Conservation (phyloP, 1,140 invertebrate genomes). For the Drosophila pseudoananassae region DNA sequence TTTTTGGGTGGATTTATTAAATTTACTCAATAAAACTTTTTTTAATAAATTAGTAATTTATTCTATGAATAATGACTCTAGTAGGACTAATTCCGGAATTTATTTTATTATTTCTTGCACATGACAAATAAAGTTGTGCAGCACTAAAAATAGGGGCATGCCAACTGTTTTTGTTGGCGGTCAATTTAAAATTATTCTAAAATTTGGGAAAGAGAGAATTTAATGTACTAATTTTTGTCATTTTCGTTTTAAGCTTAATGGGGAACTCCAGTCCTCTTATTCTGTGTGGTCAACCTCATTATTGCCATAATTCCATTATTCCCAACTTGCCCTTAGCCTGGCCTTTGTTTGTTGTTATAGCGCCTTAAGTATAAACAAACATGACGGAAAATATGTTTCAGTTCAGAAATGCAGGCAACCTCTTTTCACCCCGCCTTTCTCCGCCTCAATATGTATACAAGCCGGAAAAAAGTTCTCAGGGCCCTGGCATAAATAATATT, state of each 20-base stretch:
- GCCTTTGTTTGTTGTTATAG: slow-evolving; percentile 66
- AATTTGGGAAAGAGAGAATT: neutral
- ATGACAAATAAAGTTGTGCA: neutral
- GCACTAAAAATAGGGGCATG: neutral
- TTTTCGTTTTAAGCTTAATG: neutral
- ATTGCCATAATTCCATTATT: slow-evolving; percentile 41
- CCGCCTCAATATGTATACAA: slow-evolving; percentile 49
- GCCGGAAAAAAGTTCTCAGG: slow-evolving; percentile 70
- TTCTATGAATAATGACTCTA: no score
- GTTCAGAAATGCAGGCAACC: slow-evolving; percentile 54
- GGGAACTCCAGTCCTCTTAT: neutral
- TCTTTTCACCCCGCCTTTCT: neutral
- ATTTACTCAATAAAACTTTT: no score
- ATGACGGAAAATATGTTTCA: slow-evolving; percentile 50
- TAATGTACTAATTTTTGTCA: neutral
- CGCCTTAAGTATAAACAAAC: slow-evolving; percentile 73
- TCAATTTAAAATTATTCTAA: neutral
- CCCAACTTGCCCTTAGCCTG: slow-evolving; percentile 64
- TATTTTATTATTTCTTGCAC: no score
- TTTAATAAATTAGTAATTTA: no score
- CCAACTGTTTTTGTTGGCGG: slow-evolving; percentile 3
- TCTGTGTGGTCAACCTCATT: slow-evolving; percentile 14
- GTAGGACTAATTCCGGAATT: no score
- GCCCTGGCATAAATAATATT: slow-evolving; percentile 56
- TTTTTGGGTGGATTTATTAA: no score